These are phyloP conservation scores for Apis mellifera DNA, from an alignment of 1,140 invertebrate species.

Conservation along the genomic window DNA sequence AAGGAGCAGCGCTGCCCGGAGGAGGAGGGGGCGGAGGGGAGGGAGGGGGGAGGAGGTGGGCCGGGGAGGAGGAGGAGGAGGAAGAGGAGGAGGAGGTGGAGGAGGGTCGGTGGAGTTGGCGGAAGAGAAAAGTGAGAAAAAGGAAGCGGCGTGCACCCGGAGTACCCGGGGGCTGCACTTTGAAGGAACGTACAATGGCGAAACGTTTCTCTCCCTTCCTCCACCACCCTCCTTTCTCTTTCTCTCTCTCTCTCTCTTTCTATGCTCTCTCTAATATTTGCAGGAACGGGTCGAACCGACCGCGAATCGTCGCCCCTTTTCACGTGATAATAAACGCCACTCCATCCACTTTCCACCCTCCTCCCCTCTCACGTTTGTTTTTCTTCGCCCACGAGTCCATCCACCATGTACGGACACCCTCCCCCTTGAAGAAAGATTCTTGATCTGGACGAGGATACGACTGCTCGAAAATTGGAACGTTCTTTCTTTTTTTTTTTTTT, in stretches of 20 bases:
- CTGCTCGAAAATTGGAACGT: too few relatives aligned
- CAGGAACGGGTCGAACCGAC: conserved; percentile 40
- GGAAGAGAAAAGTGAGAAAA: conserved; percentile 67
- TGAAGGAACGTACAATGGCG: conserved; percentile 66
- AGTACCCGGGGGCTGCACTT: conserved; percentile 62
- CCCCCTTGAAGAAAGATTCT: too few relatives aligned
- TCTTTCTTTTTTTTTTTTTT: too few relatives aligned
- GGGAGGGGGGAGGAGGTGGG: neutral
- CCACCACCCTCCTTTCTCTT: neutral
- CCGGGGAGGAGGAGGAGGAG: neutral
- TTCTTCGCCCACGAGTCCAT: too few relatives aligned
- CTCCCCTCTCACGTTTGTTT: neutral
- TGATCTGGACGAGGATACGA: too few relatives aligned
- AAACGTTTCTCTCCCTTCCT: conserved; percentile 45
- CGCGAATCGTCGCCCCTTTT: conserved; percentile 6
- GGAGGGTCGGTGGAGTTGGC: neutral
- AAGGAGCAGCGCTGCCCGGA: conserved; percentile 62
- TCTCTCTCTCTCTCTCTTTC: neutral
- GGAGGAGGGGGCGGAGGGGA: conserved; percentile 6
- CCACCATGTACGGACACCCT: too few relatives aligned
- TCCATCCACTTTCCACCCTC: neutral
- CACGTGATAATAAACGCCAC: conserved; percentile 33
- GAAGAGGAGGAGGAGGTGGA: conserved; percentile 14
- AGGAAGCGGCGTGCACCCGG: conserved; percentile 62
- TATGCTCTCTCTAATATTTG: conserved; percentile 56